Percentiles rank a stretch among this genome's conserved stretches.
phyloP scores from a whole-genome alignment of 1,140 invertebrate genomes.

The Oscheius sp. region DNA sequence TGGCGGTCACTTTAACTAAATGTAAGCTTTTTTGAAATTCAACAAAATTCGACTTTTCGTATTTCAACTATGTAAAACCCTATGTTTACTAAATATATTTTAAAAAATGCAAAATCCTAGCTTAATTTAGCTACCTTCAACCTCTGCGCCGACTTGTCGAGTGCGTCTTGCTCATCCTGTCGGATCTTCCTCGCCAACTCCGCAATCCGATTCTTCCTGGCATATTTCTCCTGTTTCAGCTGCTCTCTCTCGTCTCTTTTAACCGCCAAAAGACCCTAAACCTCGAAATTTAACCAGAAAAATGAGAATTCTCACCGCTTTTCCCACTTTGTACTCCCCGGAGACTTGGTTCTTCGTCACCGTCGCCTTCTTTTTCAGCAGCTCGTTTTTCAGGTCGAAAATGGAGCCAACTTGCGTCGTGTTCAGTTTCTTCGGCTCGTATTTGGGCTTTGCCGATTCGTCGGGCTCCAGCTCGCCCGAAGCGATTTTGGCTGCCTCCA shows the following conservation, averaged over 20 bases:
- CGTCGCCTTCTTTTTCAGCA: slow-evolving; percentile 16
- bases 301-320: not conserved
- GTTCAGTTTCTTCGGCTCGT: slow-evolving; percentile 7
- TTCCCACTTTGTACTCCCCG: not conserved
- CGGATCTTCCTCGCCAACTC: not conserved
- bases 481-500: not conserved
- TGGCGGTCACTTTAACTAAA: not conserved
- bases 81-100: not conserved
- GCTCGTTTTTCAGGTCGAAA: slow-evolving; percentile 24
- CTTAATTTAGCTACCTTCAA: not conserved
- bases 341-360: not conserved
- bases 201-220: not conserved
- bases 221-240: not conserved
- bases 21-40: not conserved
- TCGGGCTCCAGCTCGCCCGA: not conserved
- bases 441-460: not conserved
- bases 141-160: not conserved
- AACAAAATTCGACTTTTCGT: no score
- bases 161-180: slow-evolving; percentile 21
- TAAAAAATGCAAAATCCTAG: not conserved
- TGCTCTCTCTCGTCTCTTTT: slow-evolving; percentile 31
- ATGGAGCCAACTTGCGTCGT: slow-evolving; percentile 18
- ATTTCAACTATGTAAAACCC: not conserved
- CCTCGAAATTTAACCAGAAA: not conserved
- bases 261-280: slow-evolving; percentile 20